Evolutionary conservation across 1,140 invertebrate species (phyloP).

Genomic region (Ctenoplectra terminalis): DNA sequence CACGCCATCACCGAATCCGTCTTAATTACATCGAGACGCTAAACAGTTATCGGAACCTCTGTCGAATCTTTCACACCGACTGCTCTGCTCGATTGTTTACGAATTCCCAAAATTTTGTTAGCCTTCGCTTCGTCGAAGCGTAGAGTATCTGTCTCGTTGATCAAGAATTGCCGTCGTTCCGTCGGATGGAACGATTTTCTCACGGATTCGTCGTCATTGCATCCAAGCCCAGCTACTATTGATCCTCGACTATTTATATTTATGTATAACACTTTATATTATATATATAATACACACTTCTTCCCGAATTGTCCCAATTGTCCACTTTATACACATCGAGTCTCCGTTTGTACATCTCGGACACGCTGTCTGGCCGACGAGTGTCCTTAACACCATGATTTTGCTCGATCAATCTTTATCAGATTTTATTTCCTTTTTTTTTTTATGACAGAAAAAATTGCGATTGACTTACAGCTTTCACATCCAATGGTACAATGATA

Average conservation of each 20-base stretch:
- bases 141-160: not conserved
- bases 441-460: no score
- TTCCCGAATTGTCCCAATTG: not conserved
- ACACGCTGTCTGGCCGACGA: conserved; percentile 18
- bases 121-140: no score
- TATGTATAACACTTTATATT: conserved; percentile 51
- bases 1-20: not conserved
- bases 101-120: not conserved
- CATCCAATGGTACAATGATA: no score
- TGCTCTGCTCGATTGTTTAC: not conserved
- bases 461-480: no score
- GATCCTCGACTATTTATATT: conserved; percentile 56
- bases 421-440: not conserved
- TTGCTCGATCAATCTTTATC: not conserved
- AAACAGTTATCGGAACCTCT: not conserved
- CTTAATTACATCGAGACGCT: not conserved
- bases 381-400: not conserved
- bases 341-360: conserved; percentile 65
- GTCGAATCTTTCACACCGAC: not conserved
- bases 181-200: not conserved
- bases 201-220: not conserved
- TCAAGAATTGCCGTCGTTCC: not conserved
- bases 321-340: conserved; percentile 58
- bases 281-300: conserved; percentile 58
- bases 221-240: conserved; percentile 21